A percentile compares a stretch with the other conserved stretches of the same genome.
These are phyloP conservation scores for Coranthus polyacanthus DNA, from an alignment of 2,797 vertebrate genomes.

Conservation along the genomic window DNA sequence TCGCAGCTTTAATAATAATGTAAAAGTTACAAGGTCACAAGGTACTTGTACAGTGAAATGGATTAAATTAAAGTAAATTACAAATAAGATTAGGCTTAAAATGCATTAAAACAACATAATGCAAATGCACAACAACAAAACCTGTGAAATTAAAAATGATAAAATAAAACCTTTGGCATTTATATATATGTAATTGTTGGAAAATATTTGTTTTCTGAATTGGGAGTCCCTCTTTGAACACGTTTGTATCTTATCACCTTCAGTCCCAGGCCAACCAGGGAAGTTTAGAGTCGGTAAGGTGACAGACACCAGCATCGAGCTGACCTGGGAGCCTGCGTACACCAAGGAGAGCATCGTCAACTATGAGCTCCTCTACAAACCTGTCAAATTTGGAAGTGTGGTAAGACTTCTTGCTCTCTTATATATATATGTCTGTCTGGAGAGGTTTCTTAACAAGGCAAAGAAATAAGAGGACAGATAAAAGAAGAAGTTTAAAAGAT, in stretches of 20 bases:
- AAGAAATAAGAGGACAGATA: slow-evolving; percentile 34
- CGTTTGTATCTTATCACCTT: slow-evolving; percentile 1
- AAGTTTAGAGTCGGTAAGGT: slow-evolving; percentile 94
- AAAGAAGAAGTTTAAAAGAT: slow-evolving; percentile 54
- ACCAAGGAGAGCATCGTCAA: slow-evolving; percentile 94
- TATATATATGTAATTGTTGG: no score
- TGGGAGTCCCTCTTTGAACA: no score
- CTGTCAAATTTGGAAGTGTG: slow-evolving; percentile 90
- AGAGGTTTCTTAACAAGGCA: slow-evolving; percentile 35
- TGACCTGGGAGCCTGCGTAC: slow-evolving; percentile 93
- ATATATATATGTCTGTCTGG: slow-evolving; percentile 27
- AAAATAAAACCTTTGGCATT: no score
- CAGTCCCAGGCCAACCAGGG: slow-evolving; percentile 96
- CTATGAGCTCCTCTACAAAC: slow-evolving; percentile 95
- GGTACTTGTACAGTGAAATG: no score
- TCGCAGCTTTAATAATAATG: no score
- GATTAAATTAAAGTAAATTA: no score
- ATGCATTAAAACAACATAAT: no score
- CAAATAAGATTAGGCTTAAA: no score
- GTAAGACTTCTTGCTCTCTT: slow-evolving; percentile 76
- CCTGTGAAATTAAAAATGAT: no score
- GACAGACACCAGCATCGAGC: slow-evolving; percentile 92
- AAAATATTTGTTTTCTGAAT: background rate
- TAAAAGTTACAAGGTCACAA: no score
- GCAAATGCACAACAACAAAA: no score